These are phyloP conservation scores for Sphaerophoria taeniata DNA, from an alignment of 2,888 invertebrate genomes.

Conservation along the genomic window DNA sequence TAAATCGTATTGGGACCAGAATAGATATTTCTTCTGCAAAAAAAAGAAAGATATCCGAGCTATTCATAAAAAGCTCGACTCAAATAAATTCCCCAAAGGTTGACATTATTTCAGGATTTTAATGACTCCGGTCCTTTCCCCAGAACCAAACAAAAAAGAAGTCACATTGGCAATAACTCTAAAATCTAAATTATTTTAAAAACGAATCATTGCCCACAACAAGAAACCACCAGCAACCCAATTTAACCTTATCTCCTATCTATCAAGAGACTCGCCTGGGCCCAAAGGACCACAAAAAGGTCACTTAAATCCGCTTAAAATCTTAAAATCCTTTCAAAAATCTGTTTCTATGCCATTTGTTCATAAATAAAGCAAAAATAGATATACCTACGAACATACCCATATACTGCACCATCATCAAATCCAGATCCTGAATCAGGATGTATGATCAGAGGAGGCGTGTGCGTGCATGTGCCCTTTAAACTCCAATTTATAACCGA, in stretches of 20 bases:
- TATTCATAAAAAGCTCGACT: neutral
- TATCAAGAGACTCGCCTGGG: neutral
- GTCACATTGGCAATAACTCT: neutral
- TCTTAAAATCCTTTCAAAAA: constrained; percentile 56
- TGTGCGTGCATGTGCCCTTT: constrained; percentile 41
- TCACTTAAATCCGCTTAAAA: constrained; percentile 69
- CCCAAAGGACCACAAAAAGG: constrained; percentile 62
- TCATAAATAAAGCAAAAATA: constrained; percentile 16
- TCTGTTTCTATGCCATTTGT: constrained; percentile 48
- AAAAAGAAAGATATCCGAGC: neutral
- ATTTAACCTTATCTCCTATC: constrained; percentile 31
- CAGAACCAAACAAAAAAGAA: neutral
- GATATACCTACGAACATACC: neutral
- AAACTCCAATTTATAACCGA: constrained; percentile 62
- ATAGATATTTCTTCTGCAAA: neutral
- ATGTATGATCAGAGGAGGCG: neutral
- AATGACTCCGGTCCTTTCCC: constrained; percentile 23
- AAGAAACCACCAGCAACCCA: constrained; percentile 13
- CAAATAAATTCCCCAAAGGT: constrained; percentile 9
- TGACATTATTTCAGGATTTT: neutral
- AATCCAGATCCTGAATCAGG: neutral
- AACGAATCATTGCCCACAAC: constrained; percentile 23
- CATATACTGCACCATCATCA: neutral
- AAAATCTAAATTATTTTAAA: constrained; percentile 22
- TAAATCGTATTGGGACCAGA: neutral